phyloP scores from a whole-genome alignment of 2,797 vertebrate genomes.

The Sitta carolinensis region DNA sequence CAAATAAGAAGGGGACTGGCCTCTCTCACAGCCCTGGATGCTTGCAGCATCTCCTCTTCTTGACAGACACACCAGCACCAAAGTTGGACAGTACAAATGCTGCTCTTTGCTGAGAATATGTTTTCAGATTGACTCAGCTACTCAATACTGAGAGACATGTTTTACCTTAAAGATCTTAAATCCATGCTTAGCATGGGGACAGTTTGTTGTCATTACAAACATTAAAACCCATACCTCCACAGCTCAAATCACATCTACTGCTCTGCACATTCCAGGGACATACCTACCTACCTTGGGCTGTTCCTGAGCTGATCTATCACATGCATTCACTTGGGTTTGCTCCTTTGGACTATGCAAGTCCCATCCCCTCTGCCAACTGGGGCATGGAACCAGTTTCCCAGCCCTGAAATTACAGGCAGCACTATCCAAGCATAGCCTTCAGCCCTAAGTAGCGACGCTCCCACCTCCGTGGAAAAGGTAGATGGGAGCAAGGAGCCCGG shows the following conservation, averaged over 20 bases:
- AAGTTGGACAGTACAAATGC: neutral
- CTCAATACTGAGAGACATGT: neutral
- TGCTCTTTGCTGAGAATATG: neutral
- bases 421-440: neutral
- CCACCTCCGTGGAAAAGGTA: neutral
- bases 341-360: neutral
- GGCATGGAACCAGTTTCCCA: neutral
- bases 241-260: fast-evolving
- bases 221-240: neutral
- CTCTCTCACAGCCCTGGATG: neutral
- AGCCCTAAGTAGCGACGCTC: fast-evolving
- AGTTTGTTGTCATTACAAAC: neutral
- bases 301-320: neutral
- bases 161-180: neutral
- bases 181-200: neutral
- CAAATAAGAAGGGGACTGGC: neutral
- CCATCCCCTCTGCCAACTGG: neutral
- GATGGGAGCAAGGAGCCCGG: neutral
- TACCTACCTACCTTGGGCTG: neutral
- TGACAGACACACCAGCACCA: neutral
- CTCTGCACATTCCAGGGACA: neutral
- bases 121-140: neutral
- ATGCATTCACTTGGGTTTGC: neutral
- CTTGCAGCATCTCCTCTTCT: fast-evolving
- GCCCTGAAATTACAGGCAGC: neutral